Conservation (phyloP, 2,888 invertebrate species). For the Sarcophaga caerulescens region DNA sequence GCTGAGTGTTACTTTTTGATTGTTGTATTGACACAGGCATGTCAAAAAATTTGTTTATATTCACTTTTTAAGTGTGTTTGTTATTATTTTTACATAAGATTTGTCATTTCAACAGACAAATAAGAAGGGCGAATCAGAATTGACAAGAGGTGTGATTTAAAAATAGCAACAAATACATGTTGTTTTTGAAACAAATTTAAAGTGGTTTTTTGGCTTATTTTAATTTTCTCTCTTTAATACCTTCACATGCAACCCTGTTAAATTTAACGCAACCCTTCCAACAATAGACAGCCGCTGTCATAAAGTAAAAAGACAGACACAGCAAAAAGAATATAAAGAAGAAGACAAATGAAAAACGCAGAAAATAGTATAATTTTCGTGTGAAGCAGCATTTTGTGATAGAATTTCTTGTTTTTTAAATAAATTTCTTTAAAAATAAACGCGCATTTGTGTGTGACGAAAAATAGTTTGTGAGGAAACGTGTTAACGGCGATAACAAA, state of each 20-base stretch:
- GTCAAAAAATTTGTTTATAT: too few relatives aligned
- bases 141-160: too few relatives aligned
- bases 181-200: not conserved
- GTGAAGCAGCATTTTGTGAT: conserved; percentile 40
- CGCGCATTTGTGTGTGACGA: conserved; percentile 1
- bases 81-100: too few relatives aligned
- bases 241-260: not conserved
- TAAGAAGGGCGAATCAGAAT: too few relatives aligned
- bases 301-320: conserved; percentile 7
- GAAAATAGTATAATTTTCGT: conserved; percentile 33
- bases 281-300: conserved; percentile 30
- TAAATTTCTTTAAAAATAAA: conserved; percentile 24
- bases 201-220: not conserved
- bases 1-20: too few relatives aligned
- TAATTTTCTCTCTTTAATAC: not conserved
- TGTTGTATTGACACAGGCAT: too few relatives aligned
- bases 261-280: not conserved
- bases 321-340: not conserved
- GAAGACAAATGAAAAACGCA: conserved; percentile 18
- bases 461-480: not conserved
- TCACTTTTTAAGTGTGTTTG: too few relatives aligned
- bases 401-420: conserved; percentile 37
- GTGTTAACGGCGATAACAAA: conserved; percentile 21
- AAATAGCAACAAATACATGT: too few relatives aligned
- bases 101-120: too few relatives aligned